These are phyloP conservation scores for Caenorhabditis zanzibari DNA, from an alignment of 2,888 invertebrate genomes.

Conservation along the genomic window DNA sequence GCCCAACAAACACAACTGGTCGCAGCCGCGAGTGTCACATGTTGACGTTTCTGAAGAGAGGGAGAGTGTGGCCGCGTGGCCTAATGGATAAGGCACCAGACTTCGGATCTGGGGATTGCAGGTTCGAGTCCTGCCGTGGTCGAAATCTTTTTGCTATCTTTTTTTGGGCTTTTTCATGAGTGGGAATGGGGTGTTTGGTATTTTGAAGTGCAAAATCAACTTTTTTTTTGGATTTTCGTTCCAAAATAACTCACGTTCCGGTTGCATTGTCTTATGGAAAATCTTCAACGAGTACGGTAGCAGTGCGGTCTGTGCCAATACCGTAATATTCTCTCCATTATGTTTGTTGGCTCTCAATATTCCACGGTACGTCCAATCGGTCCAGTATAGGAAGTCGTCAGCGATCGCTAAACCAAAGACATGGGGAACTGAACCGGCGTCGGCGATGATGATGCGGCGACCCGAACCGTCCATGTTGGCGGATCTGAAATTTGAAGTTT, in stretches of 20 bases:
- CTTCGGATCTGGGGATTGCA: slow-evolving; percentile 75
- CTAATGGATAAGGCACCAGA: slow-evolving; percentile 78
- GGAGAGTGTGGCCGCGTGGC: slow-evolving; percentile 73
- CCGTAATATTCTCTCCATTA: slow-evolving; percentile 93
- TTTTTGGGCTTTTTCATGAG: slow-evolving; percentile 3
- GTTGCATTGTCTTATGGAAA: slow-evolving; percentile 94
- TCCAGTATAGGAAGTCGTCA: slow-evolving; percentile 94
- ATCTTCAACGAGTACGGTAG: slow-evolving; percentile 96
- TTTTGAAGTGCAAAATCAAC: no score
- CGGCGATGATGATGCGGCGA: slow-evolving; percentile 77
- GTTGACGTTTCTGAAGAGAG: slow-evolving; percentile 85
- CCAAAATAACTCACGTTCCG: slow-evolving; percentile 85
- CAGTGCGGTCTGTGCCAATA: slow-evolving; percentile 94
- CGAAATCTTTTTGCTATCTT: slow-evolving; percentile 42
- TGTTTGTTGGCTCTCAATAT: slow-evolving; percentile 88
- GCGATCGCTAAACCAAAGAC: slow-evolving; percentile 95
- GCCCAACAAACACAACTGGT: slow-evolving; percentile 92
- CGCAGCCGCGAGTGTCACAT: slow-evolving; percentile 88
- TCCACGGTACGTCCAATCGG: slow-evolving; percentile 90
- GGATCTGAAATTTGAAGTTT: slow-evolving; percentile 52
- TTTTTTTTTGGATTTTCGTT: neutral
- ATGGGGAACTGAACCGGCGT: slow-evolving; percentile 89
- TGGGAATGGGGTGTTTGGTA: neutral
- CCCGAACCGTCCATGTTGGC: slow-evolving; percentile 76
- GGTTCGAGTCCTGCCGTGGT: slow-evolving; percentile 73